A percentile compares a stretch with the other conserved stretches of the same genome.
phyloP scores from a whole-genome alignment of 2,113 vertebrate species.

The Varanus salvator region DNA sequence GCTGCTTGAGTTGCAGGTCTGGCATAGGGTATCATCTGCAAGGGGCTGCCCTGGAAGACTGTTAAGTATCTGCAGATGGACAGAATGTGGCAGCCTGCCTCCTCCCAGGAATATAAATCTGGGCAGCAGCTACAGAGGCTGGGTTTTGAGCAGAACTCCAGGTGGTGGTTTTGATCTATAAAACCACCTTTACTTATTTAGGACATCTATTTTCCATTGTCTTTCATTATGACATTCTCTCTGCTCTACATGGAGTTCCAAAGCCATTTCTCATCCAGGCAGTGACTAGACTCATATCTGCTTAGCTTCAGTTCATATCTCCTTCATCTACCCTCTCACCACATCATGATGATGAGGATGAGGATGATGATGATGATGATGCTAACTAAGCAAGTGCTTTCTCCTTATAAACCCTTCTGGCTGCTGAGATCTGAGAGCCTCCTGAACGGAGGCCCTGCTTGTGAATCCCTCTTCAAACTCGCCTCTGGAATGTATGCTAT shows the following conservation, averaged over 20 bases:
- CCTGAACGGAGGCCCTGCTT: not conserved
- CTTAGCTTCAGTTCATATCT: no score
- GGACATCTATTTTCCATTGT: no score
- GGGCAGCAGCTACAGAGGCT: not conserved
- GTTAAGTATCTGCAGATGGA: not conserved
- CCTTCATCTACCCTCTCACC: no score
- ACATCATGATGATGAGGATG: not conserved
- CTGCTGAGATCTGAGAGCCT: not conserved
- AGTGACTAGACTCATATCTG: no score
- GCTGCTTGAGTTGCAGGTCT: not conserved
- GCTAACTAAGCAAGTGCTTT: not conserved
- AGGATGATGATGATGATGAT: no score
- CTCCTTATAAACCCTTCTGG: not conserved
- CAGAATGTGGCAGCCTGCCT: not conserved
- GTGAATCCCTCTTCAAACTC: no score
- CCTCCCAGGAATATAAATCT: not conserved
- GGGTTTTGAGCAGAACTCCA: not conserved
- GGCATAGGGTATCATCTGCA: not conserved
- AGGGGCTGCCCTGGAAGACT: not conserved
- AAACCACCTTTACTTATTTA: not conserved
- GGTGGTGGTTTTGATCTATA: not conserved
- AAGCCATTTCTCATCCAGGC: no score
- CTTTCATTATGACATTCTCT: no score
- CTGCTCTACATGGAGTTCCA: no score
- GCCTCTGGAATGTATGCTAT: not conserved